Percentiles rank a stretch among this genome's conserved stretches.
Conservation (phyloP, 2,888 invertebrate genomes). For the Stenodema calcarata region DNA sequence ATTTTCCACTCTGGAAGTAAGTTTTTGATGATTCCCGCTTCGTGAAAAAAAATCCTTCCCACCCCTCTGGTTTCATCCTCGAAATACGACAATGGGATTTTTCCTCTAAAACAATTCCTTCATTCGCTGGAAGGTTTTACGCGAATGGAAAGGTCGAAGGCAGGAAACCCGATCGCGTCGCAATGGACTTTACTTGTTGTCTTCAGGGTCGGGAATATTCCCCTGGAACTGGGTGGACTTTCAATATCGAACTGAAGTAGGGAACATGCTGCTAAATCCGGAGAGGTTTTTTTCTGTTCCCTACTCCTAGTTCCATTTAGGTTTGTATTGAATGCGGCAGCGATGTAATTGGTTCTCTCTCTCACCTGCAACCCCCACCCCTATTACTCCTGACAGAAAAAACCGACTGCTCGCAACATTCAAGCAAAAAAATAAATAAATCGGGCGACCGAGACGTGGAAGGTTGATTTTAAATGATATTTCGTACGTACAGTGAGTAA, state of each 20-base stretch:
- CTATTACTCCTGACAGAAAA: no score
- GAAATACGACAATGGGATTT: not conserved
- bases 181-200: conserved; percentile 36
- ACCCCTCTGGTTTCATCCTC: not conserved
- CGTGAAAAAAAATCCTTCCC: not conserved
- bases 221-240: not conserved
- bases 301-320: not conserved
- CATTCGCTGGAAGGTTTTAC: not conserved
- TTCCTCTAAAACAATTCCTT: not conserved
- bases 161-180: not conserved
- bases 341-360: not conserved
- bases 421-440: no score
- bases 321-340: not conserved
- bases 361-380: no score
- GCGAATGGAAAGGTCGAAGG: not conserved
- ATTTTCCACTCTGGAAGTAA: not conserved
- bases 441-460: no score
- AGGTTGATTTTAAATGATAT: no score
- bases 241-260: not conserved
- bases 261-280: not conserved
- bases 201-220: conserved; percentile 10
- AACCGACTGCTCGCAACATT: no score
- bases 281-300: not conserved
- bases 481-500: no score
- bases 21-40: not conserved